phyloP scores from a whole-genome alignment of 2,888 invertebrate genomes.

The Sinotaia quadrata region DNA sequence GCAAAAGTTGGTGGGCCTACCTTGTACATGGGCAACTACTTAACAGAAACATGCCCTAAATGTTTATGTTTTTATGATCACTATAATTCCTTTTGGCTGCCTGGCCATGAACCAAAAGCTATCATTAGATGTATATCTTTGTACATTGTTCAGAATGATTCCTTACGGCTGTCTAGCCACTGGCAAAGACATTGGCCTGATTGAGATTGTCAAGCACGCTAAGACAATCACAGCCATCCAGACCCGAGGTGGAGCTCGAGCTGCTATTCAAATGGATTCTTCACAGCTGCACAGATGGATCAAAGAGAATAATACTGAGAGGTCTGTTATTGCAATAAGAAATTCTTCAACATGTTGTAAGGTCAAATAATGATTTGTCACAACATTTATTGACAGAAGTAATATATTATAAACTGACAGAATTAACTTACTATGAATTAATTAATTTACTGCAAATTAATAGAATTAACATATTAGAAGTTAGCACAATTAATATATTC shows the following conservation, averaged over 20 bases:
- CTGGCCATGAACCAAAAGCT: too few species aligned
- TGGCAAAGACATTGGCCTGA: conserved; percentile 74
- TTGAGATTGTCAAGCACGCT: conserved; percentile 76
- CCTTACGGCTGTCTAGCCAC: conserved; percentile 77
- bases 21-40: too few species aligned
- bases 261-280: conserved; percentile 75
- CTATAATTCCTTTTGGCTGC: too few species aligned
- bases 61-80: too few species aligned
- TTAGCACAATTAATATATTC: too few species aligned
- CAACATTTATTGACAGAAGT: not conserved
- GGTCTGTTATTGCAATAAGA: conserved; percentile 42
- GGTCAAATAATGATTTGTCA: not conserved
- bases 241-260: conserved; percentile 72
- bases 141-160: conserved; percentile 73
- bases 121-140: too few species aligned
- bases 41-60: too few species aligned
- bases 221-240: conserved; percentile 78
- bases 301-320: conserved; percentile 71
- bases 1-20: too few species aligned
- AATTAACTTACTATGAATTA: not conserved
- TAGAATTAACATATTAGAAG: too few species aligned
- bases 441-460: not conserved
- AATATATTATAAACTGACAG: not conserved
- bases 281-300: conserved; percentile 76
- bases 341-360: not conserved